A percentile compares a stretch with the other conserved stretches of the same genome.
Evolutionary conservation across 2,113 vertebrate species (phyloP).

Genomic region (Myotis brandtii): DNA sequence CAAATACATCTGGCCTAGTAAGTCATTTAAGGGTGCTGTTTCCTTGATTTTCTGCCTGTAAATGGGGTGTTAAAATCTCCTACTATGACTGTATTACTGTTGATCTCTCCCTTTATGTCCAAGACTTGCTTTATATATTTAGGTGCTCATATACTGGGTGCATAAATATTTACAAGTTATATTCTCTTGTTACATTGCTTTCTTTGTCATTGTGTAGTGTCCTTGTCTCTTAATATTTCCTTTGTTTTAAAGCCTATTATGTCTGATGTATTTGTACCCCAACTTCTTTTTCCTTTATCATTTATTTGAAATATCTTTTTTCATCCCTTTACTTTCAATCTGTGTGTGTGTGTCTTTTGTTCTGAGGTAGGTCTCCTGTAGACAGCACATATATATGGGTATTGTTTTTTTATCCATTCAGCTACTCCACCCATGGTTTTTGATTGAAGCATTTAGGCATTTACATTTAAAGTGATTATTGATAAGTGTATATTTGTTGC

Average conservation of each 20-base stretch:
- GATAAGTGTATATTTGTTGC: neutral
- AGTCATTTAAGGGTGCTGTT: neutral
- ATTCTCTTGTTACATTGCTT: neutral
- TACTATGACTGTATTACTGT: neutral
- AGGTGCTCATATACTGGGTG: neutral
- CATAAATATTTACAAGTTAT: neutral
- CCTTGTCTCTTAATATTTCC: neutral
- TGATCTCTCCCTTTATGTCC: neutral
- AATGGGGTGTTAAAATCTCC: neutral
- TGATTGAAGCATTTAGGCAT: neutral
- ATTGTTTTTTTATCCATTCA: neutral
- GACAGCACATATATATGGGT: neutral
- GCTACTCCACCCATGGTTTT: neutral
- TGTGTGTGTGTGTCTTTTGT: neutral
- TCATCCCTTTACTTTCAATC: neutral
- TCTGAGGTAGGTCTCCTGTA: neutral
- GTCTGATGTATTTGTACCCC: neutral
- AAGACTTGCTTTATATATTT: neutral
- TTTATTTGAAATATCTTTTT: neutral
- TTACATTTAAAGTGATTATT: neutral
- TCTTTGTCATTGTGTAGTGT: neutral
- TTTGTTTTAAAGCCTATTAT: neutral
- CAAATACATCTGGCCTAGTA: neutral
- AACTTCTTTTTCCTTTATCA: neutral
- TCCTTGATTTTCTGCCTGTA: neutral